These are phyloP conservation scores for Coranthus polyacanthus DNA, from an alignment of 2,797 vertebrate genomes.

Conservation along the genomic window DNA sequence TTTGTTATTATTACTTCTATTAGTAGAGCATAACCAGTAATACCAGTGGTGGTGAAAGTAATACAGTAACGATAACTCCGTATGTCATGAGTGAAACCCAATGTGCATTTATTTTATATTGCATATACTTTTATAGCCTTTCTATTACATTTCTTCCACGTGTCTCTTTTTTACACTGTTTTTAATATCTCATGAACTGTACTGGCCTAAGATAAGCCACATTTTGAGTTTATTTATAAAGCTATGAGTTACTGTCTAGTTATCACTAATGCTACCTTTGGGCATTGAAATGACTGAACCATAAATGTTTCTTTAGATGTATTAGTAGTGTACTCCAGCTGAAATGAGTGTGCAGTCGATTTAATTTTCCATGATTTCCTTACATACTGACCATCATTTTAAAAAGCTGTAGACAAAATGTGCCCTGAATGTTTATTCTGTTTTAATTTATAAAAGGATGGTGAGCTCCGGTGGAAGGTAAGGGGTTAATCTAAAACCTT, in stretches of 20 bases:
- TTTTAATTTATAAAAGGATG: slow-evolving; percentile 26
- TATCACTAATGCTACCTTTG: slow-evolving; percentile 52
- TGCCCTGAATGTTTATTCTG: not conserved
- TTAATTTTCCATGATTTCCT: not conserved
- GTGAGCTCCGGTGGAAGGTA: slow-evolving; percentile 30
- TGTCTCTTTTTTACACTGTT: slow-evolving; percentile 32
- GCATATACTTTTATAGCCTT: slow-evolving; percentile 15
- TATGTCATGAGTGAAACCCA: slow-evolving; percentile 1
- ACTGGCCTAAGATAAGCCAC: slow-evolving; percentile 18
- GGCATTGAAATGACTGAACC: slow-evolving; percentile 33
- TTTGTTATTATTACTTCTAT: no score
- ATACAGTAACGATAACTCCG: not conserved
- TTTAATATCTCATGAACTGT: slow-evolving; percentile 27
- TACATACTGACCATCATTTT: slow-evolving; percentile 5
- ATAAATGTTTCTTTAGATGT: slow-evolving; percentile 31
- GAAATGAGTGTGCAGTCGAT: slow-evolving; percentile 17
- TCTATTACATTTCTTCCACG: slow-evolving; percentile 11
- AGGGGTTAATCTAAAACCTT: slow-evolving; percentile 74
- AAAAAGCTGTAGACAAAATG: slow-evolving; percentile 5
- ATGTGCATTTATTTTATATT: no score
- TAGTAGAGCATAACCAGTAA: no score
- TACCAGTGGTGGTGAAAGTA: not conserved
- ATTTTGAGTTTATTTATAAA: slow-evolving; percentile 47
- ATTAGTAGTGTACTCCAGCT: slow-evolving; percentile 22
- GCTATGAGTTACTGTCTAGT: slow-evolving; percentile 57